Evolutionary conservation across 2,888 invertebrate species (phyloP).

Genomic region (Andricus curvator): DNA sequence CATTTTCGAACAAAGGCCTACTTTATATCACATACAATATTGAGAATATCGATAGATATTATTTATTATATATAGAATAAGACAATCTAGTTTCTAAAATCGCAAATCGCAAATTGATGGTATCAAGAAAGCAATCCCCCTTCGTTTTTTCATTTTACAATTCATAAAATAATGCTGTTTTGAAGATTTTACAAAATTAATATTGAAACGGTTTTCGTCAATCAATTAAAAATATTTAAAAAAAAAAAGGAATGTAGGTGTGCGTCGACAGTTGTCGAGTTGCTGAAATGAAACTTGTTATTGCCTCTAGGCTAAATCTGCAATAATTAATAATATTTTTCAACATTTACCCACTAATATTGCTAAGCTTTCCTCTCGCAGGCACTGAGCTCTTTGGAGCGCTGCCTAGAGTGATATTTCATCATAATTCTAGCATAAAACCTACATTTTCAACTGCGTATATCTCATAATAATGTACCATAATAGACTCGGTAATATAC

Average conservation of each 20-base stretch:
- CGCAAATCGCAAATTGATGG: neutral
- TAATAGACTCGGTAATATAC: slow-evolving; percentile 17
- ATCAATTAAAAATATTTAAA: neutral
- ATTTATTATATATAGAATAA: slow-evolving; percentile 58
- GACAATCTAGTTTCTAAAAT: slow-evolving; percentile 1
- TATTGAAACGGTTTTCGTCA: neutral
- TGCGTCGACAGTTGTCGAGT: slow-evolving; percentile 23
- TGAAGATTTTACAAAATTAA: neutral
- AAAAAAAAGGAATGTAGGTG: slow-evolving; percentile 35
- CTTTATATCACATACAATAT: slow-evolving; percentile 71
- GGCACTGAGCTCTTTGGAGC: slow-evolving; percentile 66
- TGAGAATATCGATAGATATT: slow-evolving; percentile 56
- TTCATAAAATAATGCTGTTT: neutral
- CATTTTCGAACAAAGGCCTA: slow-evolving; percentile 67
- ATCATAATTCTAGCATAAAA: slow-evolving; percentile 50
- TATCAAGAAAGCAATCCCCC: neutral
- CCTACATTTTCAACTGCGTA: slow-evolving; percentile 38
- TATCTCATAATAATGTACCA: slow-evolving; percentile 16
- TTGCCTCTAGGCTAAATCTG: slow-evolving; percentile 31
- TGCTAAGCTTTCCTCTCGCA: slow-evolving; percentile 68
- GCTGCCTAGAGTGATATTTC: slow-evolving; percentile 61
- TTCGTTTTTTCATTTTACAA: slow-evolving; percentile 2
- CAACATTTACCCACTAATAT: slow-evolving; percentile 70
- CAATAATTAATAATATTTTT: slow-evolving; percentile 51
- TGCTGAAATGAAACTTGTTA: slow-evolving; percentile 25